Evolutionary conservation across 2,113 vertebrate species (phyloP), one percentile per base, ranked within the genome.

Genomic region (Ondatra zibethicus): DNA sequence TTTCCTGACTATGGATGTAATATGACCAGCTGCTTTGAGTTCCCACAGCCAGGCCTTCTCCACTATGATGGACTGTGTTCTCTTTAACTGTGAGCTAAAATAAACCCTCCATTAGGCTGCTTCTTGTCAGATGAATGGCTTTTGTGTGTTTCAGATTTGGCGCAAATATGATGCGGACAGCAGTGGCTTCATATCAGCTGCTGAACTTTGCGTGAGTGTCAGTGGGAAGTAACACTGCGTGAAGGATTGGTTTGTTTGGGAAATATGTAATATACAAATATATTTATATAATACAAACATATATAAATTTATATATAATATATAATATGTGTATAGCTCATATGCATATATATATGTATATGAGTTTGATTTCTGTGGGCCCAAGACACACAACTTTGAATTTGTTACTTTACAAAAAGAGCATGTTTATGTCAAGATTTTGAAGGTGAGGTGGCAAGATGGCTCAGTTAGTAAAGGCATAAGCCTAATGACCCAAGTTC

Each of bases 171-270:
- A 99, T 52, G 98, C 99, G 2, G 99, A 99, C 97, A 99, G 99
- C 99, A 99, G 99, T 93, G 99, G 99, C 84, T 99, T 99, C 97
- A 99, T 99, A 97, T 99, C 99, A 50, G 99, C 99, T 50, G 97
- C 98, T 3, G 99, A 99, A 95, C 98, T 99, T 86, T 98, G 98
- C 97, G 99, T 99, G 97, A 98, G 98, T 98, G 96, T 55, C 52
- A 21, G 45, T 47, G 76, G 75, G 36, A 55, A 14, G 14, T 21
- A 47, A 13, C 23, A 0, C 39, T 7, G 58, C 55, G 39, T 0
- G 2, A 58, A 36, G 33, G 5, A 42, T 0, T 3, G 58, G 36
- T 31, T 50, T 58, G 42, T 72, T 72, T 72, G 70, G 70, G 68
- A 70, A 3, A 7, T 36, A 13, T 21, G 55, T 58, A 58, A 58